Conservation (phyloP, 2,888 invertebrate genomes). For the Augochlorella aurata region DNA sequence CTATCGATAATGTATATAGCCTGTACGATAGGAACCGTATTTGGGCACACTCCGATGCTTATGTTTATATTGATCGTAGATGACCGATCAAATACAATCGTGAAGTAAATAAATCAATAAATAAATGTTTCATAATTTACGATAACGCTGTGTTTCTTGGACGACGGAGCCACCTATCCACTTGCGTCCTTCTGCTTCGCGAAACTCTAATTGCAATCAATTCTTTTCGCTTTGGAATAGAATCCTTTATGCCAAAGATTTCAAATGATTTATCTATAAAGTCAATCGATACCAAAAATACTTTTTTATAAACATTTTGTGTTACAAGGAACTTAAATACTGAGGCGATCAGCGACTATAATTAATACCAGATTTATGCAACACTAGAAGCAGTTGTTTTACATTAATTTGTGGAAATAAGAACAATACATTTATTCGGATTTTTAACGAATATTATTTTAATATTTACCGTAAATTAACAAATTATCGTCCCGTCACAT, state of each 20-base stretch:
- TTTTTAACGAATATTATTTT: no score
- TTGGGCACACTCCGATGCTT: constrained; percentile 75
- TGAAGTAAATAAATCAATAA: constrained; percentile 76
- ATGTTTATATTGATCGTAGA: constrained; percentile 78
- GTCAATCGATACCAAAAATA: no score
- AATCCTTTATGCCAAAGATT: neutral
- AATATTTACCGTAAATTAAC: no score
- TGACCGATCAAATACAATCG: constrained; percentile 74
- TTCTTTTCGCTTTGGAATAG: neutral
- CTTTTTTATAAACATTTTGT: neutral
- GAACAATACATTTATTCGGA: no score
- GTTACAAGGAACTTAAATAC: no score
- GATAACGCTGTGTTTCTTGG: constrained; percentile 60
- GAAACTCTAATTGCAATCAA: neutral
- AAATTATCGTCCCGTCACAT: no score
- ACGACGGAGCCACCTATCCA: neutral
- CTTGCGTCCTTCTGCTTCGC: neutral
- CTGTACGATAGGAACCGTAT: constrained; percentile 76
- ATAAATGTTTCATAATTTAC: constrained; percentile 78
- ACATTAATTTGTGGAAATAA: no score
- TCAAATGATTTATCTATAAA: neutral
- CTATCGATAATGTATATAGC: constrained; percentile 74
- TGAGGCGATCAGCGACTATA: no score
- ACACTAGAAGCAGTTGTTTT: no score
- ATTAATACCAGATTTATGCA: no score